These are phyloP conservation scores for Hypomesus transpacificus DNA, from an alignment of 2,113 vertebrate species.

Conservation along the genomic window DNA sequence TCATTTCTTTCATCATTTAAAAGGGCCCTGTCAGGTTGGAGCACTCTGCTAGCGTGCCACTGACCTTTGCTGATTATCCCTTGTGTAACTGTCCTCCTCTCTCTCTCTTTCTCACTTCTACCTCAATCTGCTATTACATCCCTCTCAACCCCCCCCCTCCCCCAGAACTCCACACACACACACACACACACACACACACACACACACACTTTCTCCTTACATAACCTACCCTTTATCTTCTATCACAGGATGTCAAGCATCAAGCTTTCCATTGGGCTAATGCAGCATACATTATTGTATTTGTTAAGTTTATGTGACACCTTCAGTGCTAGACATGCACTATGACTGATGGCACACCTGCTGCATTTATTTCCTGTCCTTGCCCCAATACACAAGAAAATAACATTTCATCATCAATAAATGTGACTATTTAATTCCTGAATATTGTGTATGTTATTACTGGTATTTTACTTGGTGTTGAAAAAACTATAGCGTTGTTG, in stretches of 20 bases:
- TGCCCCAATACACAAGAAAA: background rate
- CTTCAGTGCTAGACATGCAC: background rate
- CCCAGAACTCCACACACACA: no score
- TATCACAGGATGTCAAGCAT: no score
- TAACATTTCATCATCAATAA: slow-evolving; percentile 10
- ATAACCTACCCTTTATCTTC: no score
- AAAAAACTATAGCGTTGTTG: no score
- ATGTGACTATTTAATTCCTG: background rate
- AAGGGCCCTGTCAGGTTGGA: slow-evolving; percentile 16
- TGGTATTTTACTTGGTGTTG: no score
- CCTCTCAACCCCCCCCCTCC: background rate
- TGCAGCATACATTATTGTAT: no score
- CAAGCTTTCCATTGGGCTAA: no score
- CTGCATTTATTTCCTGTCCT: slow-evolving; percentile 13
- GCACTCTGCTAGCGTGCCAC: background rate
- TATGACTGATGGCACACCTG: background rate
- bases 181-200: background rate
- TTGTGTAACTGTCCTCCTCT: slow-evolving; percentile 13
- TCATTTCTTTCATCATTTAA: slow-evolving; percentile 22
- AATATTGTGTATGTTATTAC: no score
- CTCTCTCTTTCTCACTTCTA: background rate
- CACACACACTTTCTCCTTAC: background rate
- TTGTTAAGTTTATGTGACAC: slow-evolving; percentile 1
- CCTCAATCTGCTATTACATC: background rate
- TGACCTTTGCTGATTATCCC: slow-evolving; percentile 28